Evolutionary conservation across 2,888 invertebrate species (phyloP), one percentile per base, ranked within the genome.

Genomic region (Dryadula phaetusa): DNA sequence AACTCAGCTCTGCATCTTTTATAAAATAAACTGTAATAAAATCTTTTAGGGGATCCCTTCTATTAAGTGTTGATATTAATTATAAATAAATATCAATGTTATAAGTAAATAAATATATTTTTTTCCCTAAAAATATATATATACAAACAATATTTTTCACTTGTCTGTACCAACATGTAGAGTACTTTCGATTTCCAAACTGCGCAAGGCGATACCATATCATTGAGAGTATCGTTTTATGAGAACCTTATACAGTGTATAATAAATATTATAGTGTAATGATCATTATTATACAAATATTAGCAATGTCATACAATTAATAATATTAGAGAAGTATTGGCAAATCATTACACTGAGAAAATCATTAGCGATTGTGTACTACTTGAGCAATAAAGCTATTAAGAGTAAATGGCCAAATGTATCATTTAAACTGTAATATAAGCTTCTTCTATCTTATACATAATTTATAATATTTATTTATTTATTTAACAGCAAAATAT

Each of bases 121-220:
- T 2, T 22, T 49, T 0, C 1, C 14, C n/a, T 2, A n/a, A 49
- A 49, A 25, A 16, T 42, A 22, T 42, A 25, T 40, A 58, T 16
- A 22, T 25, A 28, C 10, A 25, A 40, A 0, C 2, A 40, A 18
- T n/a, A 25, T 72, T 66, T 67, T 66, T 44, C 62, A 22, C 40
- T 0, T 32, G 34, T 34, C 47, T 69, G 73, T 72, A 71, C 70
- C 77, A 82, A 79, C 79, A 83, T 82, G 82, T 82, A 82, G 78
- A 80, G 79, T 82, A 88, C 89, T 89, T 88, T 89, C 88, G 84
- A 84, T 89, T 89, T 88, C 84, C 75, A 82, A 84, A 84, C 82
- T 72, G 75, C 78, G 76, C 79, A 76, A 72, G 66, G 65, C 66
- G 72, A 78, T 79, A 76, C 77, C 76, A 80, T 82, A 82, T 84